Conservation (phyloP, 2,113 vertebrate species). For the Nothobranchius kuhntae region DNA sequence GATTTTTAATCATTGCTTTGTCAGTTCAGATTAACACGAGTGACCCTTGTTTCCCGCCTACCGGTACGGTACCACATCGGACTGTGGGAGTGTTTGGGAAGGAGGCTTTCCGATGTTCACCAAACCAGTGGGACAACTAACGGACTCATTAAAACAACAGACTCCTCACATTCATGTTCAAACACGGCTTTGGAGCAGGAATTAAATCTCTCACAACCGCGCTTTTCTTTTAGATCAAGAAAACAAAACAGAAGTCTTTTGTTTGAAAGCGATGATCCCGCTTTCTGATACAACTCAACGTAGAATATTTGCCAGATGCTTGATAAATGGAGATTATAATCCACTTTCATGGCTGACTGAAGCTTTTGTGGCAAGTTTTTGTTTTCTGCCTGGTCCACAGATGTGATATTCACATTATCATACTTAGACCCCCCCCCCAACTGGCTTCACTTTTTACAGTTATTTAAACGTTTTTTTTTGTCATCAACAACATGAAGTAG, state of each 20-base stretch:
- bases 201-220: not conserved
- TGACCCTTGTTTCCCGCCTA: no score
- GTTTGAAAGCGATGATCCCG: constrained; percentile 35
- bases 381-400: constrained; percentile 1
- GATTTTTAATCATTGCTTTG: no score
- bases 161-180: not conserved
- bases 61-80: no score
- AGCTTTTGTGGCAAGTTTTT: constrained; percentile 50
- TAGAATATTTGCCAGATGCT: constrained; percentile 63
- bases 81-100: no score
- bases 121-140: constrained; percentile 58
- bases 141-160: constrained; percentile 13
- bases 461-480: constrained; percentile 22
- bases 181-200: not conserved
- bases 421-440: constrained; percentile 18
- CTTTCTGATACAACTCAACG: constrained; percentile 23
- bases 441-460: constrained; percentile 28
- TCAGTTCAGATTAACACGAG: no score
- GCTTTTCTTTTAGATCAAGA: not conserved
- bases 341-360: constrained; percentile 54
- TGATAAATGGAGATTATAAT: constrained; percentile 65
- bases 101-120: not conserved
- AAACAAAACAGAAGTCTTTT: constrained; percentile 3
- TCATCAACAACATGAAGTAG: not conserved
- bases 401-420: constrained; percentile 40